Base-by-base conservation (phyloP, 1,140 invertebrate species). In the Stratiolaelaps scimitus region DNA sequence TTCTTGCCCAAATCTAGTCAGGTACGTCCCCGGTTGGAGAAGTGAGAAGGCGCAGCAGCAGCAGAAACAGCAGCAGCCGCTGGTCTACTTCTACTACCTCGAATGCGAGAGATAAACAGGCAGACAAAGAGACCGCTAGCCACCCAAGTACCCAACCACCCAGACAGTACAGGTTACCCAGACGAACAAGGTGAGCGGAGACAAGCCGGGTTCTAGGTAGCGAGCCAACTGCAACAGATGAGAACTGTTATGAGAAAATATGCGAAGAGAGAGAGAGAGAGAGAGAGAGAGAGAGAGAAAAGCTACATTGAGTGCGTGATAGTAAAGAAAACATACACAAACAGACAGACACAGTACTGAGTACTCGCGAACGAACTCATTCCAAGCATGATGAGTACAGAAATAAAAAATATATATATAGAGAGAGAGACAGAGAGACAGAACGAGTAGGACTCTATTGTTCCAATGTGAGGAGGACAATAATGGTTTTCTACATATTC, bases 1-100 rank as follows among this genome's bases (percentile, higher is more conserved):
- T 60, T 60, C 53, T 60, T 60, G 53, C 53, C 53, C 53, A 60
- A 60, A 60, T 60, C 53, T 60, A 60, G 53, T 60, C 53, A 60
- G 23, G 53, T 60, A 60, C 53, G 53, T 60, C 53, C 53, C 34
- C 53, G 53, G 53, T 60, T 60, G 53, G 53, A 60, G 53, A 34
- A 60, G 53, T 29, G 53, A 60, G 34, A 40, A 40, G 34, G 34
- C 34, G 4, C 26, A 29, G 53, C 13, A 26, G 26, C 26, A 28
- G 53, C 53, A 29, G 53, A 26, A 26, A 10, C 20, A 17, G 53
- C 34, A 17, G 17, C 34, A 15, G 15, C 53, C 53, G 20, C 53
- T 34, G 47, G 4, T 23, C 4, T 15, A 4, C 4, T 4, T 28
- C 19, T 28, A 48, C 19, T 48, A 7, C 19, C 19, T 34, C 53